Percentiles rank a stretch among this genome's conserved stretches.
These are phyloP conservation scores for Rhopalosiphum nymphaeae DNA, from an alignment of 2,888 invertebrate species.

Conservation along the genomic window DNA sequence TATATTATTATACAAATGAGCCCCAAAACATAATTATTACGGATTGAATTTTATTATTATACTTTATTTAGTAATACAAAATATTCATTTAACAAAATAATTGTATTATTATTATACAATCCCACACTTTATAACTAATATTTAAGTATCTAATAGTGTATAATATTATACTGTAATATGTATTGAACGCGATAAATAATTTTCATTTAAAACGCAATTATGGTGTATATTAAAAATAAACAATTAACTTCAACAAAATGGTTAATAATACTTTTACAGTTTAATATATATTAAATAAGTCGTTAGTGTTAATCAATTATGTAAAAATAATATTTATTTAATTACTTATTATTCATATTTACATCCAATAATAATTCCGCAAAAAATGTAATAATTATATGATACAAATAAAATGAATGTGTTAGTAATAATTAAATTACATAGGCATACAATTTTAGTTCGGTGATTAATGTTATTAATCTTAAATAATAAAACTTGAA, in stretches of 20 bases:
- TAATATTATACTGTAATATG: neutral
- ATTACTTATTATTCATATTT: neutral
- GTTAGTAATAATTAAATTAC: no score
- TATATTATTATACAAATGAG: neutral
- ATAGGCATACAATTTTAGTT: no score
- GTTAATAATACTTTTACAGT: neutral
- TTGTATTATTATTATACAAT: neutral
- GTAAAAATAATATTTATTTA: neutral
- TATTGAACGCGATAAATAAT: neutral
- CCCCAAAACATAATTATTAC: neutral
- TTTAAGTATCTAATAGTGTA: neutral
- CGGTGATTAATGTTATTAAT: neutral
- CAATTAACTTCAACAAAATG: neutral
- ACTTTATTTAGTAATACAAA: no score
- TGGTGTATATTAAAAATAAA: neutral
- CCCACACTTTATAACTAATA: neutral
- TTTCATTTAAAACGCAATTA: neutral
- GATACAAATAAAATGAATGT: neutral
- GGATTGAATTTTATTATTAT: neutral
- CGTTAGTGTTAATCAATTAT: neutral
- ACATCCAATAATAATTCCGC: neutral
- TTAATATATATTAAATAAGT: neutral
- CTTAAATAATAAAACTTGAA: neutral
- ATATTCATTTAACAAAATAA: no score
- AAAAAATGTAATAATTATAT: neutral